Percentiles rank a stretch among this genome's conserved stretches.
Conservation (phyloP, 2,888 invertebrate genomes). For the Limnephilus marmoratus region DNA sequence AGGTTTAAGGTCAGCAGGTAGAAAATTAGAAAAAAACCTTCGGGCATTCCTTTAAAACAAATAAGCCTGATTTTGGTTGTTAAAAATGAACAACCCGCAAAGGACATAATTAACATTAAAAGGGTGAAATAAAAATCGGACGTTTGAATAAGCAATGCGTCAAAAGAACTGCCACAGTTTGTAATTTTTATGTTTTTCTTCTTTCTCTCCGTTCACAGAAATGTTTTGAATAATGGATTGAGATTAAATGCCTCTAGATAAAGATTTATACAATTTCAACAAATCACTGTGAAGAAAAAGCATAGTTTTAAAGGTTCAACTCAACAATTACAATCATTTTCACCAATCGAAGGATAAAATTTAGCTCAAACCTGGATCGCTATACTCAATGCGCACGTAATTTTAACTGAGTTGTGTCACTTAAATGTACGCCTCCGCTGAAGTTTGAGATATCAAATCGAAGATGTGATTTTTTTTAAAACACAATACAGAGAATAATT, state of each 20-base stretch:
- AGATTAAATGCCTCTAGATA: not conserved
- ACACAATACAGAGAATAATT: too few relatives aligned
- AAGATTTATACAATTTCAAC: not conserved
- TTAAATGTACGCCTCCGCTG: too few relatives aligned
- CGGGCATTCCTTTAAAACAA: conserved; percentile 53
- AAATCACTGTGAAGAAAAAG: not conserved
- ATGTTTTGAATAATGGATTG: not conserved
- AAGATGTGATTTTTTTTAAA: too few relatives aligned
- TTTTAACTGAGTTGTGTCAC: too few relatives aligned
- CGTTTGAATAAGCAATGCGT: conserved; percentile 52
- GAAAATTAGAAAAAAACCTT: conserved; percentile 13
- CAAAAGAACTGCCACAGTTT: conserved; percentile 42
- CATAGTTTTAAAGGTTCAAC: not conserved
- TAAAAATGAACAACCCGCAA: conserved; percentile 52
- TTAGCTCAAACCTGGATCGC: too few relatives aligned
- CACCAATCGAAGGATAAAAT: not conserved
- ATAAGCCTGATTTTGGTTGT: conserved; percentile 50
- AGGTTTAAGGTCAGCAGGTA: conserved; percentile 47
- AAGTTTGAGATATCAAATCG: too few relatives aligned
- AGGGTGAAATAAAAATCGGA: conserved; percentile 21
- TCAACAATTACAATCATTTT: not conserved
- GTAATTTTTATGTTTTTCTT: not conserved
- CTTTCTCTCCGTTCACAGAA: not conserved
- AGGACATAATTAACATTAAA: conserved; percentile 56
- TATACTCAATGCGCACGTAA: too few relatives aligned